Base-by-base conservation (phyloP, 1,140 invertebrate genomes). In the Streblospio benedicti region DNA sequence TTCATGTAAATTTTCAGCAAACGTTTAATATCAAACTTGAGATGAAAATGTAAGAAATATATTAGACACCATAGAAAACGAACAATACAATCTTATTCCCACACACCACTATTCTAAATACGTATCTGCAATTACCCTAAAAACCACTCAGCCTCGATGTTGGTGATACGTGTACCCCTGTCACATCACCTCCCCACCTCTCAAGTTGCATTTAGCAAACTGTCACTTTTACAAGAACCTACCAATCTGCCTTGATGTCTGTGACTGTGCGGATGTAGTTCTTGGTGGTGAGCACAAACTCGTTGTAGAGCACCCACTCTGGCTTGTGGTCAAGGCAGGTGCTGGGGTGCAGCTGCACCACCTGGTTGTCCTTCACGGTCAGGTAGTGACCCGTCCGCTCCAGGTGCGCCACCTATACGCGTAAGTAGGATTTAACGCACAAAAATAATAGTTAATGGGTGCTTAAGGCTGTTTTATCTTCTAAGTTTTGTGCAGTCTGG, bases 231-330 rank as follows among this genome's bases (percentile, higher is more conserved):
- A n/a, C n/a, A n/a, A n/a, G n/a, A 25, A 57, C 85, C 83, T 80
- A 95, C 95, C 84, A 84, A 68, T 85, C 83, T 18, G 84, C 93
- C 84, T 98, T 98, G 53, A 99, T 91, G 76, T 99, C 96, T 2
- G 94, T 98, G 1, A 97, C 93, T 1, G 96, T 99, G 65, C 97
- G 83, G 66, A 99, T 99, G 75, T 99, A 99, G 79, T 99, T 99
- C 79, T 99, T 99, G 14, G 95, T 97, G 31, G 97, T 99, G 54
- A 99, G 81, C 30, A 99, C 97, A 79, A 99, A 99, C 80, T 99
- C 97, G 79, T 99, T 98, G 80, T 99, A 99, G 52, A 99, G 86
- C 18, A 98, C 95, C 96, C 96, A 99, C 75, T 99, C 96, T 2
- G 97, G 97, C 81, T 98, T 98, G 77, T 99, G 96, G 80, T 97